These are phyloP conservation scores for Schizopygopsis malacanthus DNA, from an alignment of 2,797 vertebrate species.

Conservation along the genomic window DNA sequence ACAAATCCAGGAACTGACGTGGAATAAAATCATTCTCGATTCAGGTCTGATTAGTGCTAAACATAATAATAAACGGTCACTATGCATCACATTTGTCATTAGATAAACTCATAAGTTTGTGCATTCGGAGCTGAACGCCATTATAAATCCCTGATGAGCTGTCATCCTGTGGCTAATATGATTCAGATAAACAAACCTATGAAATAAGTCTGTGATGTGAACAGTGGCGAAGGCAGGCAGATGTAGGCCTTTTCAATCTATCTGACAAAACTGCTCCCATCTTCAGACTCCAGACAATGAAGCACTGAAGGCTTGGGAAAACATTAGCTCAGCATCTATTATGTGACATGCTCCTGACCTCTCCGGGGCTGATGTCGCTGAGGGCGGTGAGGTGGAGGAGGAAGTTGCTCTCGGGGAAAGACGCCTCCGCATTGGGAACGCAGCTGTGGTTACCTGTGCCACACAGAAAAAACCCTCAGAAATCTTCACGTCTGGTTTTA, in stretches of 20 bases:
- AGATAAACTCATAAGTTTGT: not conserved
- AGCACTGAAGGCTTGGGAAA: conserved; percentile 58
- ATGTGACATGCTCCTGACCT: conserved; percentile 81
- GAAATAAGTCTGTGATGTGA: conserved; percentile 24
- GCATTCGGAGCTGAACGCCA: not conserved
- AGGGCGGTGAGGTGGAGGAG: conserved; percentile 91
- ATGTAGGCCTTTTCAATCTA: conserved; percentile 76
- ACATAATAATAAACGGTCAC: not conserved
- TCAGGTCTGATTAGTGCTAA: not conserved
- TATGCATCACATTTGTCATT: not conserved
- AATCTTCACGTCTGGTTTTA: not conserved
- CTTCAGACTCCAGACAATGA: conserved; percentile 65
- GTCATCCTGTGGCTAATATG: not conserved
- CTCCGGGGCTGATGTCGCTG: conserved; percentile 89
- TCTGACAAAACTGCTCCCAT: conserved; percentile 71
- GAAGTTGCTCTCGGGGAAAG: conserved; percentile 95
- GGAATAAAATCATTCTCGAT: not conserved
- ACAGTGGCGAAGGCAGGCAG: conserved; percentile 55
- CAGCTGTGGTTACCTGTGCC: conserved; percentile 96
- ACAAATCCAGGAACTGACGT: not conserved
- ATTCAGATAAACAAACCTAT: conserved; percentile 10
- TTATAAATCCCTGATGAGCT: not conserved
- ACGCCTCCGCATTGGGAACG: conserved; percentile 92
- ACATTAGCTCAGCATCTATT: conserved; percentile 62
- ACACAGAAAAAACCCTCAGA: not conserved